Evolutionary conservation across 2,113 vertebrate species (phyloP).

Genomic region (Raja brachyura): DNA sequence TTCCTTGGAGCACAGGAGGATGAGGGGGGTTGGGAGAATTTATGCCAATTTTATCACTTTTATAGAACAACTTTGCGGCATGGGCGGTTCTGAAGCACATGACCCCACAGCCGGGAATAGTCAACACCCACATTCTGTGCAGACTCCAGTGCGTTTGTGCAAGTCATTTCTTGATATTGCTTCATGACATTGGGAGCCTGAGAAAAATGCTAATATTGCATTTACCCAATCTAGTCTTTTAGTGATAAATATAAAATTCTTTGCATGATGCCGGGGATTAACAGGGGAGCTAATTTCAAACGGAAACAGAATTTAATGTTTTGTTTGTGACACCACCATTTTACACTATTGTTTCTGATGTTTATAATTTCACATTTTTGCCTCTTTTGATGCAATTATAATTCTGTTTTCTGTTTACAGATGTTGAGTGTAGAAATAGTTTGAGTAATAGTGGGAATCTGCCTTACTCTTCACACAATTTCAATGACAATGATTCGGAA

Average conservation of each 20-base stretch:
- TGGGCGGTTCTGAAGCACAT: no score
- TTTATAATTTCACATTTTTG: background rate
- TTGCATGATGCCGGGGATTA: background rate
- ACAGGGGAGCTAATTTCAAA: background rate
- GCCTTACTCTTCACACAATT: background rate
- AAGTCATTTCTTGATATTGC: no score
- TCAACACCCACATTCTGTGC: no score
- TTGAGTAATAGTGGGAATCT: background rate
- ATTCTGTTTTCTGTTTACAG: conserved; percentile 11
- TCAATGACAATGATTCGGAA: conserved; percentile 21
- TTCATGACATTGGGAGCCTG: no score
- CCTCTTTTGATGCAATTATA: background rate
- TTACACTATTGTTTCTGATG: background rate
- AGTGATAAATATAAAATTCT: background rate
- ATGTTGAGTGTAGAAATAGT: background rate
- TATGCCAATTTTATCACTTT: no score
- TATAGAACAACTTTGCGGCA: no score
- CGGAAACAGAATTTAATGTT: background rate
- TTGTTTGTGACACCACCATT: background rate
- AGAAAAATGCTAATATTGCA: no score
- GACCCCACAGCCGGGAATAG: no score
- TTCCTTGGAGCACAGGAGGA: no score
- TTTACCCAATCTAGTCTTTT: background rate
- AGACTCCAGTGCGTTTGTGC: no score
- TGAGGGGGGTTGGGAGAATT: no score